phyloP scores from a whole-genome alignment of 2,113 vertebrate species.

The Pristiophorus japonicus region DNA sequence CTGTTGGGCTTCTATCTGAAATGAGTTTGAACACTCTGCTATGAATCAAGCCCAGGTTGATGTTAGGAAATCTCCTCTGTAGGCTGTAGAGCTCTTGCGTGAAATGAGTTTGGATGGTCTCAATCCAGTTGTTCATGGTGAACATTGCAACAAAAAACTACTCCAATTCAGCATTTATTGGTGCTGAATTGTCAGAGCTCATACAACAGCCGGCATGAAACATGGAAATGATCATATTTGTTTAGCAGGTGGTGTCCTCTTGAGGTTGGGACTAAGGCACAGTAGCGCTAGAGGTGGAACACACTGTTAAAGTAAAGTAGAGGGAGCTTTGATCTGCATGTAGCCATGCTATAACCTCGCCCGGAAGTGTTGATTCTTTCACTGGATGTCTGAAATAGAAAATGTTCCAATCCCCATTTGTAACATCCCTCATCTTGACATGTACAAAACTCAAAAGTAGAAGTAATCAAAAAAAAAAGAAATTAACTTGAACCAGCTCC shows the following conservation, averaged over 20 bases:
- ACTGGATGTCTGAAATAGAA: not conserved
- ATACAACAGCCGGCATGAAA: not conserved
- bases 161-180: not conserved
- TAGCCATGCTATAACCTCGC: not conserved
- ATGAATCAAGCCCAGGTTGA: not conserved
- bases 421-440: not conserved
- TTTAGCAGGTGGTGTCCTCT: not conserved
- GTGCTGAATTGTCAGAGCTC: not conserved
- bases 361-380: not conserved
- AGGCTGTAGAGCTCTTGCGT: not conserved
- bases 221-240: not conserved
- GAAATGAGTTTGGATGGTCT: not conserved
- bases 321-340: not conserved
- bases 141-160: not conserved
- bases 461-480: not conserved
- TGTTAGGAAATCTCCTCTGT: not conserved
- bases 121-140: not conserved
- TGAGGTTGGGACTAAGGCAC: not conserved
- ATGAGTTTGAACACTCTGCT: not conserved
- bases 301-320: not conserved
- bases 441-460: too few species aligned
- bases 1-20: not conserved
- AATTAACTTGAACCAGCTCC: not conserved
- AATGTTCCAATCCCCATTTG: not conserved
- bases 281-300: too few species aligned